These are phyloP conservation scores for Holocentrus rufus DNA, from an alignment of 2,797 vertebrate genomes.

Conservation along the genomic window DNA sequence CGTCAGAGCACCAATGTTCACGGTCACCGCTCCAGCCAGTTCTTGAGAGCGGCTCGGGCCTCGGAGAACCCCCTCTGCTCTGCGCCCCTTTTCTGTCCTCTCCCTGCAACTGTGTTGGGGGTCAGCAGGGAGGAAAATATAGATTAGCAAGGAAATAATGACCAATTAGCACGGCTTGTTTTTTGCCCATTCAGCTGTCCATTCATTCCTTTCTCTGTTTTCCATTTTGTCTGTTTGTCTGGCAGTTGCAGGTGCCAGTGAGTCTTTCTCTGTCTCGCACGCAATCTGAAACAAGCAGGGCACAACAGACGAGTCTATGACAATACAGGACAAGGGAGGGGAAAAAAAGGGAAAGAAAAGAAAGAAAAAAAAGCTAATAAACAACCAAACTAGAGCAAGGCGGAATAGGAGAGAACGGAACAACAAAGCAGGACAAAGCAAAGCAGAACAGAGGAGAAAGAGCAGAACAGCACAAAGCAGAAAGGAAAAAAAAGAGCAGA, in stretches of 20 bases:
- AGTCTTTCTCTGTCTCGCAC: slow-evolving; percentile 62
- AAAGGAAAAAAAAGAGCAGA: neutral
- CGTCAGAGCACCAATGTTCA: slow-evolving; percentile 45
- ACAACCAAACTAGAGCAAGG: slow-evolving; percentile 12
- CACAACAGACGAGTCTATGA: slow-evolving; percentile 33
- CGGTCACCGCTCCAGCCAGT: slow-evolving; percentile 58
- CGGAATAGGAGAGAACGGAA: neutral
- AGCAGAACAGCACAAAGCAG: neutral
- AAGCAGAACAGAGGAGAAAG: neutral
- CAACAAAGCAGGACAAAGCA: neutral
- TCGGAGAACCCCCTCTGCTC: slow-evolving; percentile 13
- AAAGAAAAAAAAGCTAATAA: slow-evolving; percentile 21
- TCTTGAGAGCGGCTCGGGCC: slow-evolving; percentile 39
- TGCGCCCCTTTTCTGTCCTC: slow-evolving; percentile 23
- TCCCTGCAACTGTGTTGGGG: slow-evolving; percentile 67
- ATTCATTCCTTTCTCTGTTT: slow-evolving; percentile 50
- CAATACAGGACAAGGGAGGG: neutral
- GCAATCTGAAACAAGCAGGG: slow-evolving; percentile 56
- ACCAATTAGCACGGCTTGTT: slow-evolving; percentile 72
- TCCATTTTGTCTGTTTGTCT: slow-evolving; percentile 65
- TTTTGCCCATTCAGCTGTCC: slow-evolving; percentile 63
- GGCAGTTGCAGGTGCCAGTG: slow-evolving; percentile 68
- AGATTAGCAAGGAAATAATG: slow-evolving; percentile 69
- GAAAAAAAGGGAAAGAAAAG: neutral
- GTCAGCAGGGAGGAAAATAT: slow-evolving; percentile 62